Conservation (phyloP, 1,140 invertebrate species). For the Microplitis demolitor region DNA sequence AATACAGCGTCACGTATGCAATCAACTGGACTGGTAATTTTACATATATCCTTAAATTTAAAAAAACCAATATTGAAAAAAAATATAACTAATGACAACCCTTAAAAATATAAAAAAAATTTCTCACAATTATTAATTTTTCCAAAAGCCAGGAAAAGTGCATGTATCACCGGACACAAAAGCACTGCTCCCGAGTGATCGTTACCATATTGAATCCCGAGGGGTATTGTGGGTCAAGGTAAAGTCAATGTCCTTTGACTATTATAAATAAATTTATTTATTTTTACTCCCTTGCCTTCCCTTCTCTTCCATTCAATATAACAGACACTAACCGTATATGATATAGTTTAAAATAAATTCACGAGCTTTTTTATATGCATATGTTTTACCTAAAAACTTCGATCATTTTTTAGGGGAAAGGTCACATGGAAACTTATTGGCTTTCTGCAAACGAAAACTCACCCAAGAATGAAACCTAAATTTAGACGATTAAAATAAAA, state of each 20-base stretch:
- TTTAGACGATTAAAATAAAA: neutral
- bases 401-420: conserved; percentile 73
- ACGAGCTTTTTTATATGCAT: neutral
- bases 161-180: conserved; percentile 75
- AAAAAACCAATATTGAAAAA: neutral
- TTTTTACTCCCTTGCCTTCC: too few relatives aligned
- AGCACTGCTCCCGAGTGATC: conserved; percentile 65
- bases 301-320: too few relatives aligned
- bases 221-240: conserved; percentile 80
- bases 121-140: neutral
- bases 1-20: conserved; percentile 89
- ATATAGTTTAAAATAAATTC: too few relatives aligned
- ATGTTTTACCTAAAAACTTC: neutral
- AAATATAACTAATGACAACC: neutral
- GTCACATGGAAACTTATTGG: conserved; percentile 87
- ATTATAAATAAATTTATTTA: too few relatives aligned
- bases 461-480: neutral
- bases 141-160: conserved; percentile 69
- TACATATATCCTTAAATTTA: neutral
- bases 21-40: conserved; percentile 70
- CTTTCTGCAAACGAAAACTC: conserved; percentile 65
- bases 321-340: too few relatives aligned
- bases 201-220: conserved; percentile 69
- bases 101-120: neutral
- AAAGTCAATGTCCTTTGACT: conserved; percentile 26